These are phyloP conservation scores for Siphamia tubifer DNA, from an alignment of 2,113 vertebrate species.

Conservation along the genomic window DNA sequence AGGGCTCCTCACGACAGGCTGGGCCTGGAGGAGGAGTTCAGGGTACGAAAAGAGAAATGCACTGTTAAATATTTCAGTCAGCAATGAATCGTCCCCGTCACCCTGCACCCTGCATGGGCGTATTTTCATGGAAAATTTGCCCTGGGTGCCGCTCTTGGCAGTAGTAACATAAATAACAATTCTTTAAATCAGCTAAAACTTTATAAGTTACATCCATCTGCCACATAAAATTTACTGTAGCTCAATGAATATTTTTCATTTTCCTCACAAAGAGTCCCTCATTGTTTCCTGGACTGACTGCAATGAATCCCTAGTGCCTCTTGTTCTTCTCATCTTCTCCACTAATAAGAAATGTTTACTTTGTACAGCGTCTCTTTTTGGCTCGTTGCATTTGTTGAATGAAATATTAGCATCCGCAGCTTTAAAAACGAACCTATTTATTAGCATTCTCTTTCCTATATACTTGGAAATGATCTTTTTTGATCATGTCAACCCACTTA, in stretches of 20 bases:
- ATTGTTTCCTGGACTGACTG: neutral
- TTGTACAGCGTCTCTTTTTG: constrained; percentile 18
- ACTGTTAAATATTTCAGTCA: constrained; percentile 59
- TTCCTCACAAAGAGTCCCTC: constrained; percentile 15
- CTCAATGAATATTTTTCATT: constrained; percentile 33
- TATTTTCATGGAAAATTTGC: constrained; percentile 60
- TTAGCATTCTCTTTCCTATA: neutral
- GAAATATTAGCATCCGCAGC: neutral
- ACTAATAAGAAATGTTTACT: constrained; percentile 3
- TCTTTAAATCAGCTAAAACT: constrained; percentile 63
- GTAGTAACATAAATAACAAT: constrained; percentile 66
- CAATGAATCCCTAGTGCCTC: constrained; percentile 7
- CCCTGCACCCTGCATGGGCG: constrained; percentile 28
- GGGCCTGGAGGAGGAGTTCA: constrained; percentile 96
- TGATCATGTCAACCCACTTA: neutral
- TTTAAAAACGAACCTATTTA: neutral
- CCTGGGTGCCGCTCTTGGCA: constrained; percentile 65
- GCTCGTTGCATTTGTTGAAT: neutral
- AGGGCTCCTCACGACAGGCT: constrained; percentile 86
- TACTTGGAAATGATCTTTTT: neutral
- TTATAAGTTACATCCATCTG: constrained; percentile 59
- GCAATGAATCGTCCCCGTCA: constrained; percentile 61
- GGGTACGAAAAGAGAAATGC: constrained; percentile 77
- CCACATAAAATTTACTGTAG: constrained; percentile 43
- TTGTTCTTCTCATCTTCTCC: neutral